Base-by-base conservation (phyloP, 2,888 invertebrate species). In the Linyphia triangularis region DNA sequence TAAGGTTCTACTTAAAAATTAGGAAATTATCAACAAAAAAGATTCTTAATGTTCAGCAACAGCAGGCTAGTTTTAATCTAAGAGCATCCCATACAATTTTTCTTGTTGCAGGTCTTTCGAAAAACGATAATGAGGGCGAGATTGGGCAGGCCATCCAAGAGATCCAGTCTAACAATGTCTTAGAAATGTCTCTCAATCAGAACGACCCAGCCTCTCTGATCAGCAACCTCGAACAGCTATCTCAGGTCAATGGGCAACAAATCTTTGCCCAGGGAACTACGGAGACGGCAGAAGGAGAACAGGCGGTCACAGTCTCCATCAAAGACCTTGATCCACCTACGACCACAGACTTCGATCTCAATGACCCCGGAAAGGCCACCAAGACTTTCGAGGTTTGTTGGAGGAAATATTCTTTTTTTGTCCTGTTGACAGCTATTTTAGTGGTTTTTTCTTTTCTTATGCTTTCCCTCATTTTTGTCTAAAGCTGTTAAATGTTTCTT, bases 81-180 rank as follows among this genome's bases (percentile, higher is more conserved):
- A n/a, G n/a, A n/a, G n/a, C n/a, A 30, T 16, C 28, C 30, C 16
- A 6, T 65, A 40, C 6, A 24, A 1, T 9, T 43, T 24, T 51
- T 22, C n/a, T 16, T 57, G 9, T 51, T 79, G 7, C 13, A 82
- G 82, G 69, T 9, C 33, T 82, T 30, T 22, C 43, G 4, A 67
- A 57, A 37, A 43, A n/a, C 51, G 81, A 75, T 24, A 67, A 73
- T 67, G 81, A 88, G 26, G 84, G 89, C 1, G 89, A 89, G 59
- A 89, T 89, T 73, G 89, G 89, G 2, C 89, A 89, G 79, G 84
- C 89, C 37, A 84, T 89, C 24, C 89, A 89, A 40, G 89, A 89
- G 61, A 89, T 89, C 9, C 89, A 89, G 28, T 40, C 84, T 19
- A 89, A 84, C 28, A 65, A 84, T 22, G 72, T 89, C 30, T 65